Evolutionary conservation across 2,797 vertebrate genomes (phyloP), one percentile per base, ranked within the genome.

Genomic region (Anableps anableps): DNA sequence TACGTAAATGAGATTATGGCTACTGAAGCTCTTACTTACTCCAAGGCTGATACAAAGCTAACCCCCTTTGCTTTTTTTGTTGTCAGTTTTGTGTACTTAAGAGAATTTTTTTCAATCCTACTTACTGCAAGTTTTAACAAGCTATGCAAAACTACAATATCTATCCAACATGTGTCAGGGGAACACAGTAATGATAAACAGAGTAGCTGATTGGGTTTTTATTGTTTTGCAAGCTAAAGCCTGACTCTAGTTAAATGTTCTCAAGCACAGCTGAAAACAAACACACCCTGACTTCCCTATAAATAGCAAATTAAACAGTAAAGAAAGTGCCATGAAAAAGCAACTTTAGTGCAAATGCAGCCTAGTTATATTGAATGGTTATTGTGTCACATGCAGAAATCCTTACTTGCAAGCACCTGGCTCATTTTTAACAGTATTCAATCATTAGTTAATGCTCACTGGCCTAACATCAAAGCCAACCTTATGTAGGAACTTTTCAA

Each of bases 1-100:
- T 78, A 72, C 85, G 87, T 87, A 91, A 86, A 2, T 88, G 80
- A 89, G 90, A 92, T 92, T 88, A 90, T 83, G 72, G 79, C 66
- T 53, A 85, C 71, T 80, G 85, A 84, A 85, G 79, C 87, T 84
- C 80, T 87, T 85, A 89, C 82, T 86, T 85, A 68, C 23, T 70
- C 38, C 83, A 81, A 80, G 79, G 85, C 80, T 82, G 80, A 75
- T 71, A 45, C 77, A 77, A 23, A 43, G 38, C 83, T 81, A 78
- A 43, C 3, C 53, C 68, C 45, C 38, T 74, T 62, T 36, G 21
- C 45, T 76, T 79, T 77, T 29, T 60, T 58, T n/a, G 45, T 82
- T 82, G 85, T 71, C 76, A 75, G 81, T 76, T 79, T 26, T 74
- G 68, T 74, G 38, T 72, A 74, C 74, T 72, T 55, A n/a, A 75